Evolutionary conservation across 1,140 invertebrate genomes (phyloP).

Genomic region (Wiebesia pumilae): DNA sequence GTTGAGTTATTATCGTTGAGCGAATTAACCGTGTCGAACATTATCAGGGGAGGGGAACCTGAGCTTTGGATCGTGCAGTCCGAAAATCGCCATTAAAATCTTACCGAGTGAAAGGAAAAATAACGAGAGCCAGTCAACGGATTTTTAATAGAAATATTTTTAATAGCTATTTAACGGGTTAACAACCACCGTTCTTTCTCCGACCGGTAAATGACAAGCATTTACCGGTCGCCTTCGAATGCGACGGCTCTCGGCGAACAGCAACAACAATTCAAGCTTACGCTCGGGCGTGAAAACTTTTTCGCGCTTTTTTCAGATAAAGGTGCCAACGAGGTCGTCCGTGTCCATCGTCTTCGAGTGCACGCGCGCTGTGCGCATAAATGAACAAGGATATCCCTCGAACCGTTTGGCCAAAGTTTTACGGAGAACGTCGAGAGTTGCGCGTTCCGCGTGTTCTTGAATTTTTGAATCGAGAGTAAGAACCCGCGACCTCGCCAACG

Average conservation of each 20-base stretch:
- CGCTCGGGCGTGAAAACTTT: neutral
- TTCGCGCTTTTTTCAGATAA: neutral
- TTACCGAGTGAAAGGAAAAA: slow-evolving; percentile 1
- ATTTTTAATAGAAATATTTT: slow-evolving; percentile 23
- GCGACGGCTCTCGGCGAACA: neutral
- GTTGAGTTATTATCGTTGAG: neutral
- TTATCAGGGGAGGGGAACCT: neutral
- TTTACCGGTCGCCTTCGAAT: neutral
- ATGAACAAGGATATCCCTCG: too few relatives aligned
- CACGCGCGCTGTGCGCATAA: too few relatives aligned
- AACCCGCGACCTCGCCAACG: too few relatives aligned
- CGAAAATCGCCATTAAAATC: neutral
- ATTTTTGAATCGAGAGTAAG: too few relatives aligned
- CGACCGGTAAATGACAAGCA: too few relatives aligned
- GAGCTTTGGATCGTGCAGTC: neutral
- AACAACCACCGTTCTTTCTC: neutral
- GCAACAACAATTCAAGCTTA: neutral
- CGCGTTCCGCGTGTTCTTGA: too few relatives aligned
- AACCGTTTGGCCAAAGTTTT: too few relatives aligned
- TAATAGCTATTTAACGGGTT: slow-evolving; percentile 11
- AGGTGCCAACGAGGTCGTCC: too few relatives aligned
- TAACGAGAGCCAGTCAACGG: slow-evolving; percentile 7
- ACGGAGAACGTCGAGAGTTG: too few relatives aligned
- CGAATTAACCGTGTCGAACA: neutral
- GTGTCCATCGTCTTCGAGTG: too few relatives aligned